Percentiles rank a stretch among this genome's conserved stretches.
These are phyloP conservation scores for Pedetes capensis DNA, from an alignment of 2,113 vertebrate genomes.

Conservation along the genomic window DNA sequence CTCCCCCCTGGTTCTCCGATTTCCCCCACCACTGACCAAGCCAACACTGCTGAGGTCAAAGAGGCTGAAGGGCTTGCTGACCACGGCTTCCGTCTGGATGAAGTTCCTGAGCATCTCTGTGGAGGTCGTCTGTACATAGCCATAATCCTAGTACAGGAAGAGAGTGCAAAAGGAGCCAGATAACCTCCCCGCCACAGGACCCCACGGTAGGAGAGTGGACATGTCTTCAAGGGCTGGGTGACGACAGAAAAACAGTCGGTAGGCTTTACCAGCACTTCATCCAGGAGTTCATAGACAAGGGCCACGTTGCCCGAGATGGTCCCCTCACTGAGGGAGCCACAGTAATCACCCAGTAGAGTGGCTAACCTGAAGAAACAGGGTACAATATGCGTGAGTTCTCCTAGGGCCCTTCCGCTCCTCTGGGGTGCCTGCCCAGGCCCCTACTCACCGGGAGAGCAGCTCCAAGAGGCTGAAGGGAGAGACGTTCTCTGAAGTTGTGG, in stretches of 20 bases:
- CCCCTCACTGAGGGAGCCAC: conserved; percentile 88
- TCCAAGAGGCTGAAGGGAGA: conserved; percentile 91
- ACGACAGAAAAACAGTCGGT: not conserved
- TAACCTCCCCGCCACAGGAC: not conserved
- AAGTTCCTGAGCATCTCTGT: conserved; percentile 92
- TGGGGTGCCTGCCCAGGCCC: not conserved
- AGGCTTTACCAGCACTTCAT: conserved; percentile 89
- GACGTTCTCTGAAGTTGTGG: conserved; percentile 80
- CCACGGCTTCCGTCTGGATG: conserved; percentile 90
- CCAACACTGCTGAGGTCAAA: conserved; percentile 93
- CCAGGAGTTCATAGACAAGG: conserved; percentile 92
- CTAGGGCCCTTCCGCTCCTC: not conserved
- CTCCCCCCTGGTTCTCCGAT: not conserved
- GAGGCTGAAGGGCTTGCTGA: conserved; percentile 89
- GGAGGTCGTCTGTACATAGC: conserved; percentile 91
- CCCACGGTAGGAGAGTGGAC: not conserved
- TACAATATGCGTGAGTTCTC: not conserved
- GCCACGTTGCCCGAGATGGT: conserved; percentile 90
- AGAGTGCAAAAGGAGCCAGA: not conserved
- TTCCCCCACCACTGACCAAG: conserved; percentile 82
- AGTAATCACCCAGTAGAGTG: conserved; percentile 90
- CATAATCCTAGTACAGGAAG: conserved; percentile 85
- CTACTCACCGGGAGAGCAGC: conserved; percentile 89
- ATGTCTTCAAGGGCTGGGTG: not conserved
- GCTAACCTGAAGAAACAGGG: conserved; percentile 81